Percentiles rank a stretch among this genome's conserved stretches.
Evolutionary conservation across 2,888 invertebrate species (phyloP).

Genomic region (Lasioglossum zephyrum): DNA sequence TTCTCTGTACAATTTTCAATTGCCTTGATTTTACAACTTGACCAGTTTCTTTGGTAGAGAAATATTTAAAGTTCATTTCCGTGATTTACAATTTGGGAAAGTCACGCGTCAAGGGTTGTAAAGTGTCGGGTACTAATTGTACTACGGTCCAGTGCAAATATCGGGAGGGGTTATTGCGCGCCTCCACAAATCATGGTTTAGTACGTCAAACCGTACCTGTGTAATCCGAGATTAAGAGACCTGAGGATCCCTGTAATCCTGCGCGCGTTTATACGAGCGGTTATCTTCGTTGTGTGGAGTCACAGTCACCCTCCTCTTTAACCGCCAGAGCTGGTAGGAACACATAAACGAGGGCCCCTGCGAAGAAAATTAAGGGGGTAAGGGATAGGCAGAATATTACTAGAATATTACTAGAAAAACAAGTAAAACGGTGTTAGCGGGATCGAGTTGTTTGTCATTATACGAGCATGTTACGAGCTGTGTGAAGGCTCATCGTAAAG

Average conservation of each 20-base stretch:
- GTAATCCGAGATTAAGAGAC: slow-evolving; percentile 57
- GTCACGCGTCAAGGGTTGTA: not conserved
- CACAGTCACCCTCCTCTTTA: not conserved
- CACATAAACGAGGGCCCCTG: not conserved
- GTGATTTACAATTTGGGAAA: not conserved
- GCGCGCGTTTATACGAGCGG: slow-evolving; percentile 67
- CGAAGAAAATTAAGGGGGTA: not conserved
- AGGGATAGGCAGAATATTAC: too few relatives aligned
- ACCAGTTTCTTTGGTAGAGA: not conserved
- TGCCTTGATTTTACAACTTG: not conserved
- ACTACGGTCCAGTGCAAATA: slow-evolving; percentile 13
- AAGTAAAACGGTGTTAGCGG: too few relatives aligned
- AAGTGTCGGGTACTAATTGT: slow-evolving; percentile 3
- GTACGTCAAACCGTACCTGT: not conserved
- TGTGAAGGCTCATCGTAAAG: too few relatives aligned
- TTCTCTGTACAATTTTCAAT: too few relatives aligned
- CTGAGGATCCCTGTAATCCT: slow-evolving; percentile 68
- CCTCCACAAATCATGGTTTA: slow-evolving; percentile 5
- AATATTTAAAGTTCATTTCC: not conserved
- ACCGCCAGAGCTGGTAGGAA: not conserved
- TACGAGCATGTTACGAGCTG: too few relatives aligned
- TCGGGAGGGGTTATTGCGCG: slow-evolving; percentile 1
- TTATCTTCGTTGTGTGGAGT: slow-evolving; percentile 53
- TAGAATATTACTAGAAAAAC: too few relatives aligned
- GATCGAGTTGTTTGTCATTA: too few relatives aligned